A percentile compares a stretch with the other conserved stretches of the same genome.
These are phyloP conservation scores for Cartodere bifasciata DNA, from an alignment of 2,888 invertebrate genomes.

Conservation along the genomic window DNA sequence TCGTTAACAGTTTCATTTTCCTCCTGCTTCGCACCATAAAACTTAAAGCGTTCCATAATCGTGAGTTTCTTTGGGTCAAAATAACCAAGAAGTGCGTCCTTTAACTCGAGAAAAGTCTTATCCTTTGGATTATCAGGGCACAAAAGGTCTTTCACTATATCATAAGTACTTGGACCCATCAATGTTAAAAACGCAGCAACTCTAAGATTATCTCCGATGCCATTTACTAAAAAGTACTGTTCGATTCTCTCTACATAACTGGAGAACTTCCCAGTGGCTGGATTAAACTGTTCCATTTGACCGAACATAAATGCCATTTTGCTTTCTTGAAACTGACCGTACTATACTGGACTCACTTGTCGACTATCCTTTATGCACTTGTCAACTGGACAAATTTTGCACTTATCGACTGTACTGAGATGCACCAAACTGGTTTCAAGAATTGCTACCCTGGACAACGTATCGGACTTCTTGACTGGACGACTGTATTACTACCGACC, in stretches of 20 bases:
- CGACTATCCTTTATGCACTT: no score
- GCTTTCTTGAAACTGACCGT: no score
- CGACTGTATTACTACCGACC: no score
- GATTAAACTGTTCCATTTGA: conserved; percentile 6
- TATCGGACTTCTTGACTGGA: no score
- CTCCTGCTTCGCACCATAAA: conserved; percentile 7
- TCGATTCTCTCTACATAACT: no score
- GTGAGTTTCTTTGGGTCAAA: conserved; percentile 5
- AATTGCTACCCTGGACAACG: no score
- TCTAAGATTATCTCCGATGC: conserved; percentile 4
- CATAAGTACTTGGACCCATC: conserved; percentile 3
- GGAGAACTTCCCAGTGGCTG: no score
- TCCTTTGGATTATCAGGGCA: conserved; percentile 1
- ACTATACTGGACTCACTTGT: no score
- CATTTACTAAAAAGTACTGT: no score
- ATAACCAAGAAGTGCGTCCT: conserved; percentile 5
- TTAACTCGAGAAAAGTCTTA: conserved; percentile 4
- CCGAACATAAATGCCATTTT: conserved; percentile 4
- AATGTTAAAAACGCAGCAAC: conserved; percentile 8
- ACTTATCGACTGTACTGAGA: no score
- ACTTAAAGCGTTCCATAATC: conserved; percentile 9
- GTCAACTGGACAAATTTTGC: no score
- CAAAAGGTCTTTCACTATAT: conserved; percentile 5
- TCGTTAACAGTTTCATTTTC: conserved; percentile 6
- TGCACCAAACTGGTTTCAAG: no score